Evolutionary conservation across 53 echinoderm and acorn worm species (phyloP).

Genomic region (Paracentrotus lividus): DNA sequence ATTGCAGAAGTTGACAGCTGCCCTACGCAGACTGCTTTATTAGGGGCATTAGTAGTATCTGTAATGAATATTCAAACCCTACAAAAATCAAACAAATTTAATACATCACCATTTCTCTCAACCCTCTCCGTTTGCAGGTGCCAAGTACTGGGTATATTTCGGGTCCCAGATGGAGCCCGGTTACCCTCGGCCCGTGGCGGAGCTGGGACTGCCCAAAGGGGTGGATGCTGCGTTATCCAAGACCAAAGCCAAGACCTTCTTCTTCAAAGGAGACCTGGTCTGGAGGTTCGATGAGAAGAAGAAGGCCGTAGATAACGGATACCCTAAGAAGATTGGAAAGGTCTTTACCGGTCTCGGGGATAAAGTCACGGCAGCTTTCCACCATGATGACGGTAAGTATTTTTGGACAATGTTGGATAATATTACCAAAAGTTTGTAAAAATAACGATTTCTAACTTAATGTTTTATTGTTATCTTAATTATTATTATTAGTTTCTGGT

Average conservation of each 20-base stretch:
- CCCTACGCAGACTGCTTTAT: too few relatives aligned
- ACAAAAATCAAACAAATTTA: too few relatives aligned
- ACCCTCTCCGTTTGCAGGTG: conserved; percentile 75
- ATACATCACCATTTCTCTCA: not conserved
- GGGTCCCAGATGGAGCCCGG: conserved; percentile 78
- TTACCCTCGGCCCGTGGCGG: conserved; percentile 80
- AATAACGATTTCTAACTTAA: too few relatives aligned
- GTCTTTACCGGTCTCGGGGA: conserved; percentile 79
- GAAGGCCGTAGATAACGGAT: conserved; percentile 79
- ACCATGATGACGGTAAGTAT: conserved; percentile 58
- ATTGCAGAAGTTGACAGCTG: too few relatives aligned
- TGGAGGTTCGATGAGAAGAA: conserved; percentile 81
- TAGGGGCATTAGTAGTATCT: too few relatives aligned
- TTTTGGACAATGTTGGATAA: not conserved
- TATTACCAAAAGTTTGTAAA: too few relatives aligned
- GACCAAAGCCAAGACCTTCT: conserved; percentile 84
- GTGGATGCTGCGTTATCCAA: conserved; percentile 81
- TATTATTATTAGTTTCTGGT: too few relatives aligned
- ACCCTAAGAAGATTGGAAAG: conserved; percentile 77
- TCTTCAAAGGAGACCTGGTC: conserved; percentile 84
- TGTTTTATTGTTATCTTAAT: too few relatives aligned
- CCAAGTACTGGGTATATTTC: conserved; percentile 88
- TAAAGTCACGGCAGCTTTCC: conserved; percentile 72
- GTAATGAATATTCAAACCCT: too few relatives aligned
- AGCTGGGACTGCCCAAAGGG: conserved; percentile 81